Conservation (phyloP, 2,888 invertebrate species). For the Melitaea athalia region DNA sequence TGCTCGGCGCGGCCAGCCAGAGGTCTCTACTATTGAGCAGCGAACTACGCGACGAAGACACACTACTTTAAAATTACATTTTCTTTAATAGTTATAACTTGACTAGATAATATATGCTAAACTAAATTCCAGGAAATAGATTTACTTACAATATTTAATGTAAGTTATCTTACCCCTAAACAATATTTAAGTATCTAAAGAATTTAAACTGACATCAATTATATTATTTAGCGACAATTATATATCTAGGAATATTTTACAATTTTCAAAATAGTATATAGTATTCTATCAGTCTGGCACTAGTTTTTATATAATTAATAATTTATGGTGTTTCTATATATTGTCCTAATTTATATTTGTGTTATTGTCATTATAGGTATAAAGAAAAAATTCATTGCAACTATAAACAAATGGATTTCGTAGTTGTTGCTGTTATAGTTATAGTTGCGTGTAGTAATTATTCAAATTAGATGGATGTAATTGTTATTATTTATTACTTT, state of each 20-base stretch:
- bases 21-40: conserved; percentile 89
- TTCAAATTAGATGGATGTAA: conserved; percentile 5
- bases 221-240: background rate
- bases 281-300: background rate
- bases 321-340: background rate
- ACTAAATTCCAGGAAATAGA: background rate
- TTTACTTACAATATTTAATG: background rate
- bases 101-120: background rate
- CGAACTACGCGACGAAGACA: conserved; percentile 93
- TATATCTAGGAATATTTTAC: background rate
- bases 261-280: background rate
- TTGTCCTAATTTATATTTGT: background rate
- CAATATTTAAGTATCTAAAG: background rate
- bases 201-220: background rate
- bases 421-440: conserved; percentile 4
- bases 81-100: background rate
- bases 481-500: background rate
- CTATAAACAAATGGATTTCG: background rate
- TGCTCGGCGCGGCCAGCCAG: conserved; percentile 87
- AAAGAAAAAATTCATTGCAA: conserved; percentile 10
- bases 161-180: background rate
- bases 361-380: background rate
- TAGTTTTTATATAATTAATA: background rate
- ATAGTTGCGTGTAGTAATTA: background rate
- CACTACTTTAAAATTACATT: conserved; percentile 85